Percentiles rank a stretch among this genome's conserved stretches.
These are phyloP conservation scores for Clarias platycephalus DNA, from an alignment of 2,797 vertebrate species.

Conservation along the genomic window DNA sequence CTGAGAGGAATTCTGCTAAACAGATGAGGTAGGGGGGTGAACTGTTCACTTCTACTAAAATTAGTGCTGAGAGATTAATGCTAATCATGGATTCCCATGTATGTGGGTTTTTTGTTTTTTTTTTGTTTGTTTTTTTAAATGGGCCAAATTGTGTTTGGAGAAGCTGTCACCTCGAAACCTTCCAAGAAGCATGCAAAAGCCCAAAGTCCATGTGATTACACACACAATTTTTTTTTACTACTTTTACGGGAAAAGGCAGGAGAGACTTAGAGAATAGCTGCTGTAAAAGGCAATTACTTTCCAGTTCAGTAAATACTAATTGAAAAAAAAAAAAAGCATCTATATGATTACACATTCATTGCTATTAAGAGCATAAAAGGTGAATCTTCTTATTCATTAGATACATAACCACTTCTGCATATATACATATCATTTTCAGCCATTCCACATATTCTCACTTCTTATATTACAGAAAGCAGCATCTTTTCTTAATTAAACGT, in stretches of 20 bases:
- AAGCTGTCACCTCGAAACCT: conserved; percentile 4
- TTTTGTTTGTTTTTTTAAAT: background rate
- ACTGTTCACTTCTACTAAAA: conserved; percentile 28
- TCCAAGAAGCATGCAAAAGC: conserved; percentile 12
- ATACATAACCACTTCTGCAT: conserved; percentile 60
- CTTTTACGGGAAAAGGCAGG: background rate
- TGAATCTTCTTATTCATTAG: conserved; percentile 37
- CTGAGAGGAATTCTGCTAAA: conserved; percentile 12
- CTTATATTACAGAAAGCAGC: conserved; percentile 54
- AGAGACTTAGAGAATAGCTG: conserved; percentile 24
- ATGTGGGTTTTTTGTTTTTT: background rate
- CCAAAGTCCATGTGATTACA: background rate
- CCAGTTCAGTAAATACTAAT: conserved; percentile 47
- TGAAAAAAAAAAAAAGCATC: background rate
- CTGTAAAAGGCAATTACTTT: conserved; percentile 58
- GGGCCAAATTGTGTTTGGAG: background rate
- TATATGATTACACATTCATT: conserved; percentile 72
- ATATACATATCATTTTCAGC: conserved; percentile 52
- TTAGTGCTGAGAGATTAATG: conserved; percentile 4
- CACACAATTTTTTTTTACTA: too few species aligned
- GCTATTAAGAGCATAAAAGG: conserved; percentile 62
- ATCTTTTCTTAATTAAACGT: conserved; percentile 50
- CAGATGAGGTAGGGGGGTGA: conserved; percentile 40
- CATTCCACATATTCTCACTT: conserved; percentile 50
- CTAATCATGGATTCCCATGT: background rate